These are phyloP conservation scores for Saimiri boliviensis DNA, from an alignment of 2,113 vertebrate genomes.

Conservation along the genomic window DNA sequence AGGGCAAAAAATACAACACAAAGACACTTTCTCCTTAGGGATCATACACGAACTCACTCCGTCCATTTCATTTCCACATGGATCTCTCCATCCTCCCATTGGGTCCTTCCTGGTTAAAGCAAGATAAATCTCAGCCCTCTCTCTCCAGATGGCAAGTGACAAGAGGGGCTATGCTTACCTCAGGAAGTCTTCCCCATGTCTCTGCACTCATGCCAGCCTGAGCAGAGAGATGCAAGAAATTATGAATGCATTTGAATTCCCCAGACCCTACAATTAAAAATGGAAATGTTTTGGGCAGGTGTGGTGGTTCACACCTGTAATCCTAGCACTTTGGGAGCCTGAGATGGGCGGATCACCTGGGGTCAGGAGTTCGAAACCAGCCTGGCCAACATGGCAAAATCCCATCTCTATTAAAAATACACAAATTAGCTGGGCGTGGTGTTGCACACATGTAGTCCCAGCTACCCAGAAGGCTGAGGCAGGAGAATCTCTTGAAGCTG, in stretches of 20 bases:
- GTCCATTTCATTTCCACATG: not conserved
- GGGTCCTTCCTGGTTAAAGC: not conserved
- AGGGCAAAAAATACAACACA: not conserved
- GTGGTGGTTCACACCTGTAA: too few species aligned
- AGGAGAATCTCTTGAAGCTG: not conserved
- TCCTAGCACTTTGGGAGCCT: too few species aligned
- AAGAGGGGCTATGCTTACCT: not conserved
- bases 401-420: too few species aligned
- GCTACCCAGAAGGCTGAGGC: not conserved
- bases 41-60: not conserved
- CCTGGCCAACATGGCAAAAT: too few species aligned
- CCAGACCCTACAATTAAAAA: not conserved
- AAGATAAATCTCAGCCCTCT: conserved; percentile 18
- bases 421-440: not conserved
- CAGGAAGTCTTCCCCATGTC: not conserved
- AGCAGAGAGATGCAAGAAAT: not conserved
- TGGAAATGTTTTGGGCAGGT: not conserved
- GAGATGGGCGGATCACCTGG: too few species aligned
- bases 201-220: not conserved
- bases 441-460: not conserved
- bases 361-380: too few species aligned
- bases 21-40: not conserved
- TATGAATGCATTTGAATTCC: not conserved
- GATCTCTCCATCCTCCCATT: not conserved
- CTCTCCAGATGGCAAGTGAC: not conserved